Percentiles rank a stretch among this genome's conserved stretches.
These are phyloP conservation scores for Polia nebulosa DNA, from an alignment of 2,888 invertebrate species.

Conservation along the genomic window DNA sequence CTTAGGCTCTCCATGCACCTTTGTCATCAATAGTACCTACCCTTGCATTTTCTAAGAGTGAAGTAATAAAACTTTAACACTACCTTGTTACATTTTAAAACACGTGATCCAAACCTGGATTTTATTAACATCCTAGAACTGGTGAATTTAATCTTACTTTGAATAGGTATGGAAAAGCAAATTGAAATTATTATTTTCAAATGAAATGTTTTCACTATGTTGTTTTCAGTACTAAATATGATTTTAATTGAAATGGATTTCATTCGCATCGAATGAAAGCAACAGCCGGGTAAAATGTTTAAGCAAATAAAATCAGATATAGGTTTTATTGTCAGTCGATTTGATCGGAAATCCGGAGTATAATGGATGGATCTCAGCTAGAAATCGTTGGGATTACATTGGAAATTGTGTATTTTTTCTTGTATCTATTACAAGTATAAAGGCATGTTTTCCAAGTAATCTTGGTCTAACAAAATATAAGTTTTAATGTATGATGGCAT, in stretches of 20 bases:
- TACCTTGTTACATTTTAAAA: conserved; percentile 10
- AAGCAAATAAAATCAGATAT: conserved; percentile 32
- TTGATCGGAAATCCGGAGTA: conserved; percentile 25
- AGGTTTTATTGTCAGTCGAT: conserved; percentile 18
- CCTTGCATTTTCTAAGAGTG: conserved; percentile 17
- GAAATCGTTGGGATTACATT: conserved; percentile 29
- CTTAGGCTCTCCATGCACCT: too few relatives aligned
- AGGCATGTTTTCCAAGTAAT: conserved; percentile 17
- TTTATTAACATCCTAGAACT: not conserved
- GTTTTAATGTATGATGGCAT: conserved; percentile 20
- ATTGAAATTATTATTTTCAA: conserved; percentile 14
- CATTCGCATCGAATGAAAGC: conserved; percentile 3
- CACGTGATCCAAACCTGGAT: not conserved
- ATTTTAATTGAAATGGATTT: conserved; percentile 8
- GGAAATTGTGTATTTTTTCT: conserved; percentile 5
- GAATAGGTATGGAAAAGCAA: not conserved
- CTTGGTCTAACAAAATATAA: conserved; percentile 13
- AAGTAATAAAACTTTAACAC: conserved; percentile 15
- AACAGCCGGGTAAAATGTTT: not conserved
- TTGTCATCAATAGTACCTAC: too few relatives aligned
- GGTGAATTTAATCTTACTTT: not conserved
- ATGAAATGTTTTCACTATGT: not conserved
- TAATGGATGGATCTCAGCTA: conserved; percentile 14
- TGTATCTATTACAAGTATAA: conserved; percentile 1
- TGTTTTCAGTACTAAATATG: not conserved